These are phyloP conservation scores for Lynx canadensis DNA, from an alignment of 2,113 vertebrate genomes.

Conservation along the genomic window DNA sequence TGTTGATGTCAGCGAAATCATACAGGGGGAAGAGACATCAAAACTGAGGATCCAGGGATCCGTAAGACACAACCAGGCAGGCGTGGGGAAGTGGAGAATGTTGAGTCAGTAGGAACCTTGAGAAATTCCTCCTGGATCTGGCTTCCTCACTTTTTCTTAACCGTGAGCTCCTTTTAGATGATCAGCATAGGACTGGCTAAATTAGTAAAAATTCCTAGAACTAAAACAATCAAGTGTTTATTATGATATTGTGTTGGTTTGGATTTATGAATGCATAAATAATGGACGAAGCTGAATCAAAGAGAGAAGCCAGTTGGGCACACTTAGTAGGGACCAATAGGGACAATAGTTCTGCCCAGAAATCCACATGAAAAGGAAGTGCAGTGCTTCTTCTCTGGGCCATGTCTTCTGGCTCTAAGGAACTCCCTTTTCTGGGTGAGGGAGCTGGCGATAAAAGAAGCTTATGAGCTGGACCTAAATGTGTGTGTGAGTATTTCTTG, in stretches of 20 bases:
- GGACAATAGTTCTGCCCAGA: not conserved
- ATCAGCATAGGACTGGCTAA: not conserved
- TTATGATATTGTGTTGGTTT: not conserved
- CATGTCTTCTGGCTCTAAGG: not conserved
- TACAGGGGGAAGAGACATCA: not conserved
- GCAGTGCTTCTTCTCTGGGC: not conserved
- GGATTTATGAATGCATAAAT: not conserved
- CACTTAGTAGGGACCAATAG: not conserved
- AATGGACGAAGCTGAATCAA: not conserved
- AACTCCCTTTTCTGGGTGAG: not conserved
- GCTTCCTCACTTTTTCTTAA: not conserved
- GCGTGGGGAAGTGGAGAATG: not conserved
- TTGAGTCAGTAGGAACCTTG: not conserved
- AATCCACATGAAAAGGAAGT: not conserved
- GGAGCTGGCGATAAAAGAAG: not conserved
- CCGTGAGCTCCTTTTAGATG: not conserved
- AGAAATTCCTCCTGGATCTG: not conserved
- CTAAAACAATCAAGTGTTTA: not conserved
- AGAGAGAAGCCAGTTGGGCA: not conserved
- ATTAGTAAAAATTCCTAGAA: not conserved
- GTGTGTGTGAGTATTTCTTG: not conserved
- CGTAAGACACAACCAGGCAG: not conserved
- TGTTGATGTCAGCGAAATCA: not conserved
- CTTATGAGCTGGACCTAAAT: not conserved
- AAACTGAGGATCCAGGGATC: not conserved